Evolutionary conservation across 2,888 invertebrate species (phyloP).

Genomic region (Fragum sueziense): DNA sequence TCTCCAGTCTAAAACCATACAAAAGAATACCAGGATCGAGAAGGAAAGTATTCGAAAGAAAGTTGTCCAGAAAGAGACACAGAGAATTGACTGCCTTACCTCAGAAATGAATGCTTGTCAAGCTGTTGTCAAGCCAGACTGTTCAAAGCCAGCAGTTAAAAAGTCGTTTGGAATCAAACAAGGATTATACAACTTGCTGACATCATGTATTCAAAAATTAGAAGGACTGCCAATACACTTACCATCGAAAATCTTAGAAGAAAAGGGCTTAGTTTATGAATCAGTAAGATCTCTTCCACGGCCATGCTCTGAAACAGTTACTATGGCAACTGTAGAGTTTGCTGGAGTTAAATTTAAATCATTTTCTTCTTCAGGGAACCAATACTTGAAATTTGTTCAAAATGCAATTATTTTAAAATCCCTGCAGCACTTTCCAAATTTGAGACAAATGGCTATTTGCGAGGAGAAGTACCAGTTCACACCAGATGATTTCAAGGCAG

Average conservation of each 20-base stretch:
- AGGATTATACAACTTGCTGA: neutral
- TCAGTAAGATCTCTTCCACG: neutral
- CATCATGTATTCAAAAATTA: neutral
- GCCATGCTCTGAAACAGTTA: neutral
- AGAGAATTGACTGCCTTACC: neutral
- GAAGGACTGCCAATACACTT: neutral
- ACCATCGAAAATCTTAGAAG: neutral
- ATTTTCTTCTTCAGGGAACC: neutral
- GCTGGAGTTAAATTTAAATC: slow-evolving; percentile 4
- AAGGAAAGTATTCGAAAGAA: neutral
- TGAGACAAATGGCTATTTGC: slow-evolving; percentile 18
- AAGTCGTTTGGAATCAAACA: neutral
- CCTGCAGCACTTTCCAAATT: slow-evolving; percentile 13
- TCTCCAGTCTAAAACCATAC: neutral
- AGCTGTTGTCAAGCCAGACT: neutral
- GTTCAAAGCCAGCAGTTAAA: neutral
- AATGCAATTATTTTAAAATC: slow-evolving; percentile 4
- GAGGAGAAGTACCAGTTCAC: slow-evolving; percentile 40
- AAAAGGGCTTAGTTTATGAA: neutral
- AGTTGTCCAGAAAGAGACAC: neutral
- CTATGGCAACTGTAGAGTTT: neutral
- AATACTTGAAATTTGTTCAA: slow-evolving; percentile 8
- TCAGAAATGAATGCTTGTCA: slow-evolving; percentile 10
- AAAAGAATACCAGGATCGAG: neutral
- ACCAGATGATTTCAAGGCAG: slow-evolving; percentile 26